Conservation (phyloP, 2,797 vertebrate species). For the Ptychobarbus kaznakovi region DNA sequence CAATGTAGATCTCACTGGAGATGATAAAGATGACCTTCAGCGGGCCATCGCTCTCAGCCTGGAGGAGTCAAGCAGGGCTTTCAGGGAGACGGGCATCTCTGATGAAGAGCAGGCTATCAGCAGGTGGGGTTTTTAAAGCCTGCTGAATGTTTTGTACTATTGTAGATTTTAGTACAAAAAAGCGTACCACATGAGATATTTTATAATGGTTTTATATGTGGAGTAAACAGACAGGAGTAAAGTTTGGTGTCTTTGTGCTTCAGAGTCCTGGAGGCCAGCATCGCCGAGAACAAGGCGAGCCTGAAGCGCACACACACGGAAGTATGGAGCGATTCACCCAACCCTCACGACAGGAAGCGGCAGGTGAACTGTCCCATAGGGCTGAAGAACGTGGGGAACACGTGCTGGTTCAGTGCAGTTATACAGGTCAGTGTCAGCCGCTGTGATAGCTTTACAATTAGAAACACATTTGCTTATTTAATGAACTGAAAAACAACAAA, state of each 20-base stretch:
- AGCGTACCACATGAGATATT: not conserved
- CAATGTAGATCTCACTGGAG: constrained; percentile 98
- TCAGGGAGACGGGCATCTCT: constrained; percentile 98
- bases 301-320: constrained; percentile 93
- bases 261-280: constrained; percentile 98
- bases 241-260: not conserved
- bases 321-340: constrained; percentile 96
- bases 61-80: constrained; percentile 95
- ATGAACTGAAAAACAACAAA: constrained; percentile 7
- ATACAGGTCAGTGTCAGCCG: constrained; percentile 87
- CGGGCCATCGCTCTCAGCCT: constrained; percentile 98
- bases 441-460: not conserved
- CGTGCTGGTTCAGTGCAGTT: constrained; percentile 99
- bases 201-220: not conserved
- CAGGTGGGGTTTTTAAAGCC: constrained; percentile 79
- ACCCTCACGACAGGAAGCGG: constrained; percentile 94
- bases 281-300: constrained; percentile 97
- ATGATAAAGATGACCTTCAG: constrained; percentile 99
- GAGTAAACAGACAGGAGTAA: not conserved
- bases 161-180: not conserved
- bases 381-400: constrained; percentile 98
- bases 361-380: constrained; percentile 93
- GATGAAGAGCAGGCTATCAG: constrained; percentile 99
- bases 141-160: not conserved
- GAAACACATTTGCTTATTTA: not conserved